A percentile compares a stretch with the other conserved stretches of the same genome.
Evolutionary conservation across 2,113 vertebrate genomes (phyloP).

Genomic region (Papio anubis): DNA sequence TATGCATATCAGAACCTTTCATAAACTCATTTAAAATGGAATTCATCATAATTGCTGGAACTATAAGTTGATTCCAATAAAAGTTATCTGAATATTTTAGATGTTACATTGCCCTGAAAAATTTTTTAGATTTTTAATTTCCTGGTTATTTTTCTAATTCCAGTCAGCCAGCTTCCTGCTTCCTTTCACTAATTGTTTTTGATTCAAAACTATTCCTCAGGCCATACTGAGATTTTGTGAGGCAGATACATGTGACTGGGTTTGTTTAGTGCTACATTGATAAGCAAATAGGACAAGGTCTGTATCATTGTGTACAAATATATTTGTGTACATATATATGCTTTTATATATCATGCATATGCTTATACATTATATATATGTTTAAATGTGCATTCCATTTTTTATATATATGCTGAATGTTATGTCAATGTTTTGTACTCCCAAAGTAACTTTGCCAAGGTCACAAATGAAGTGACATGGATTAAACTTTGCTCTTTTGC

Average conservation of each 20-base stretch:
- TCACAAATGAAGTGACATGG: too few relatives aligned
- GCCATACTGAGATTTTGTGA: neutral
- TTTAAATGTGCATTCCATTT: too few relatives aligned
- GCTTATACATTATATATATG: too few relatives aligned
- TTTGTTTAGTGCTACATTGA: accelerated
- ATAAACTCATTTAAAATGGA: neutral
- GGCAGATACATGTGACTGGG: too few relatives aligned
- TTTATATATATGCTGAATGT: too few relatives aligned
- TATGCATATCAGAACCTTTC: neutral
- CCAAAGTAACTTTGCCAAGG: too few relatives aligned
- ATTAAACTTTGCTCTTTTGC: too few relatives aligned
- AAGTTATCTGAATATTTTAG: neutral
- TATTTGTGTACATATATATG: too few relatives aligned
- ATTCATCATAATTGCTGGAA: neutral
- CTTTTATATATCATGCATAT: too few relatives aligned
- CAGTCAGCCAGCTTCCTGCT: neutral
- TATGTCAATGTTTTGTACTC: too few relatives aligned
- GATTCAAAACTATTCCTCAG: neutral
- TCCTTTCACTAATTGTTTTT: neutral
- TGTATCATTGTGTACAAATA: neutral
- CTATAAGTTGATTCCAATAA: neutral
- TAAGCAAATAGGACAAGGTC: neutral
- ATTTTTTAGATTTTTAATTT: neutral
- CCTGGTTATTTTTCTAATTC: neutral
- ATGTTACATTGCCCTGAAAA: neutral